Conservation (phyloP, 1,140 invertebrate genomes). For the Trichonephila inaurata region DNA sequence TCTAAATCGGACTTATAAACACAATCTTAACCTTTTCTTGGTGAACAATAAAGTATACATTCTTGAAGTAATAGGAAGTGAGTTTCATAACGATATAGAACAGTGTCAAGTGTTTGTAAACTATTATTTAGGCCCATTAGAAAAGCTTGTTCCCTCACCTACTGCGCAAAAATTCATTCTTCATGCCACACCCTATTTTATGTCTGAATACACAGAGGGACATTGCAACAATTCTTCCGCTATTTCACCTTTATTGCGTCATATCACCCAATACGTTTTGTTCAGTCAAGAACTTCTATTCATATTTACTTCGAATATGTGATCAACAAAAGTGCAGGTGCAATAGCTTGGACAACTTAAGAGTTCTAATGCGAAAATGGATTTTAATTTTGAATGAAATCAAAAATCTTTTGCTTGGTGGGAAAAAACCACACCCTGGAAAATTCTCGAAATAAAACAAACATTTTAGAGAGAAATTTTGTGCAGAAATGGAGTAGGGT, state of each 20-base stretch:
- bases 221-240: not conserved
- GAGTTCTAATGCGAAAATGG: too few species aligned
- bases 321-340: not conserved
- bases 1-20: not conserved
- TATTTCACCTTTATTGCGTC: not conserved
- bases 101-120: conserved; percentile 47
- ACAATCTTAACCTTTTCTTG: conserved; percentile 18
- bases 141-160: not conserved
- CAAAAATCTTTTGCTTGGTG: too few species aligned
- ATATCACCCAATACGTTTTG: not conserved
- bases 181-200: conserved; percentile 15
- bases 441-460: too few species aligned
- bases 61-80: conserved; percentile 1
- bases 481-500: too few species aligned
- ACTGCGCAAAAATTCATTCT: conserved; percentile 3
- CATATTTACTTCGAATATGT: not conserved
- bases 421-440: too few species aligned
- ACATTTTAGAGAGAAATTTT: too few species aligned
- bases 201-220: not conserved
- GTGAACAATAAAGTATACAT: not conserved
- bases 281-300: not conserved
- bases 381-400: too few species aligned
- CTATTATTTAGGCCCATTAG: conserved; percentile 26
- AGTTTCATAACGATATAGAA: conserved; percentile 17
- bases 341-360: too few species aligned